Evolutionary conservation across 2,888 invertebrate species (phyloP).

Genomic region (Ligdia adustata): DNA sequence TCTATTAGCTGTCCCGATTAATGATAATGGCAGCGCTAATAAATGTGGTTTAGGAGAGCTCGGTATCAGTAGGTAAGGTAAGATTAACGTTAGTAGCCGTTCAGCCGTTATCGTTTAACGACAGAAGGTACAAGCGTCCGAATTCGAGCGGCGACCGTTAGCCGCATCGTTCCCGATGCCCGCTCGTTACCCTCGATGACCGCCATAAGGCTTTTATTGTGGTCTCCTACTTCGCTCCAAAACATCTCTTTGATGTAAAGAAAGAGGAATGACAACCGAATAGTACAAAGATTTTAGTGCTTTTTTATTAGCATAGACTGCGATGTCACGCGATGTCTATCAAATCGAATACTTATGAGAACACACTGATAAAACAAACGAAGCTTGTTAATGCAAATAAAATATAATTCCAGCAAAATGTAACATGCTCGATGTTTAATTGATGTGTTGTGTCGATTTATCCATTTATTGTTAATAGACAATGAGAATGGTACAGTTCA

Average conservation of each 20-base stretch:
- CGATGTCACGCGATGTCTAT: constrained; percentile 16
- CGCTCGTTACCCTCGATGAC: constrained; percentile 64
- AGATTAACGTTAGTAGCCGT: constrained; percentile 60
- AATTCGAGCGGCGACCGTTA: constrained; percentile 55
- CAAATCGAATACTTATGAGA: constrained; percentile 29
- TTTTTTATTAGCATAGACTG: constrained; percentile 16
- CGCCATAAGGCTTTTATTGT: constrained; percentile 62
- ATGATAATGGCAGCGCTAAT: constrained; percentile 52
- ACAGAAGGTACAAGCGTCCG: constrained; percentile 51
- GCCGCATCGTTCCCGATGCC: constrained; percentile 60
- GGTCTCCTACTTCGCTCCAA: constrained; percentile 48
- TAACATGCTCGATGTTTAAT: constrained; percentile 30
- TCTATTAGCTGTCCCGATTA: constrained; percentile 44
- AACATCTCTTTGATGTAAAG: constrained; percentile 40
- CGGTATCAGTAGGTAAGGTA: constrained; percentile 52
- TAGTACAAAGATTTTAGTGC: constrained; percentile 35
- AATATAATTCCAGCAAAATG: constrained; percentile 30
- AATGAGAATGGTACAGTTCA: constrained; percentile 42
- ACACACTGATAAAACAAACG: constrained; percentile 30
- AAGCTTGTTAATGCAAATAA: constrained; percentile 34
- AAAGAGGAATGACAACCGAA: constrained; percentile 31
- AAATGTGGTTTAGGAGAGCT: constrained; percentile 54
- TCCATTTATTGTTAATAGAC: constrained; percentile 26
- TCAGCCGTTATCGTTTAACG: constrained; percentile 62
- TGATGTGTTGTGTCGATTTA: constrained; percentile 31